phyloP scores from a whole-genome alignment of 2,888 invertebrate genomes.

The Rugalucina vietnamica region DNA sequence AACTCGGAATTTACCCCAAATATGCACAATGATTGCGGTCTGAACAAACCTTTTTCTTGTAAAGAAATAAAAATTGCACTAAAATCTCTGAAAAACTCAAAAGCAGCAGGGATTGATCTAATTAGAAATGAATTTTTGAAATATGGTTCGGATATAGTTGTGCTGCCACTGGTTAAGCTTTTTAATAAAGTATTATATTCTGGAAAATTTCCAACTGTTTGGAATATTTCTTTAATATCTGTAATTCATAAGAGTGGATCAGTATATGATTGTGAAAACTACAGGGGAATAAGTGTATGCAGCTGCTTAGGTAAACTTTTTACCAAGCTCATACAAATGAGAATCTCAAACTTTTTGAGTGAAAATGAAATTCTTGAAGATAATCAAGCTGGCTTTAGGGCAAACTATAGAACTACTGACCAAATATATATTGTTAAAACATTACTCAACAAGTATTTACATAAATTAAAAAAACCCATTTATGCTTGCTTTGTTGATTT shows the following conservation, averaged over 20 bases:
- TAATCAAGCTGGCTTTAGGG: neutral
- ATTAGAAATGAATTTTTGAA: neutral
- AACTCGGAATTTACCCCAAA: neutral
- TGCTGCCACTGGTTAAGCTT: neutral
- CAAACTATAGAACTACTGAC: neutral
- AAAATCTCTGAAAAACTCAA: neutral
- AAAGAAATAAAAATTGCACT: neutral
- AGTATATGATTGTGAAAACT: too few relatives aligned
- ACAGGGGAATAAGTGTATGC: too few relatives aligned
- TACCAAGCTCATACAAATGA: neutral
- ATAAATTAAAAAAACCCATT: neutral
- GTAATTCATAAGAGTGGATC: too few relatives aligned
- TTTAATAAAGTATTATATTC: neutral
- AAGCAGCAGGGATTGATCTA: neutral
- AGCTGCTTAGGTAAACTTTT: neutral
- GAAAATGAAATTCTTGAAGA: neutral
- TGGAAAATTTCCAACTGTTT: neutral
- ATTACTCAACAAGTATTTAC: neutral
- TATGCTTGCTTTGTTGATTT: slow-evolving; percentile 30
- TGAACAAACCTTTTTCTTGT: neutral
- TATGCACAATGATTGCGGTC: neutral
- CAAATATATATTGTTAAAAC: slow-evolving; percentile 5
- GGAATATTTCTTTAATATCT: too few relatives aligned
- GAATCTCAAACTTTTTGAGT: neutral
- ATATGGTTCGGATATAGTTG: neutral